phyloP scores from a whole-genome alignment of 2,113 vertebrate genomes.

The Mystacornis crossleyi region DNA sequence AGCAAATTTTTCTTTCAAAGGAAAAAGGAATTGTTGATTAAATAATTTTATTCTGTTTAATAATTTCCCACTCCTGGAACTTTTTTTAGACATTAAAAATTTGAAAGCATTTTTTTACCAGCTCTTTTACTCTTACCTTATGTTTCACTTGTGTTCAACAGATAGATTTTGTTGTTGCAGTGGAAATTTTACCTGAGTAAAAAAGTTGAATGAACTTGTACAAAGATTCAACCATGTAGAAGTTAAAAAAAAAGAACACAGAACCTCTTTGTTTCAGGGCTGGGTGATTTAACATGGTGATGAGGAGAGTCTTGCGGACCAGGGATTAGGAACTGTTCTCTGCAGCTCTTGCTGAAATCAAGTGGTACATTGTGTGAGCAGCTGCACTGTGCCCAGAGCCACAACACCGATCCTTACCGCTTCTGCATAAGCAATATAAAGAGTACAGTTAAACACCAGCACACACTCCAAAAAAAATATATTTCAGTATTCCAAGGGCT shows the following conservation, averaged over 20 bases:
- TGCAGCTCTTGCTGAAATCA: not conserved
- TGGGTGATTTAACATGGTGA: not conserved
- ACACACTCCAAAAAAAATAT: not conserved
- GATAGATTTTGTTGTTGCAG: not conserved
- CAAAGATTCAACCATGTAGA: not conserved
- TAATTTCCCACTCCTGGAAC: not conserved
- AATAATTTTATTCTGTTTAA: not conserved
- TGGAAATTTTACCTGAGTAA: not conserved
- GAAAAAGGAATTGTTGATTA: not conserved
- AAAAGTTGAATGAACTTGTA: not conserved
- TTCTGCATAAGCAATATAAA: not conserved
- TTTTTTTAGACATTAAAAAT: not conserved
- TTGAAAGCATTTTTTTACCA: not conserved
- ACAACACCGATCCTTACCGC: not conserved
- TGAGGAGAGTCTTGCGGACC: not conserved
- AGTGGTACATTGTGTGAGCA: not conserved
- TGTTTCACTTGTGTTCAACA: not conserved
- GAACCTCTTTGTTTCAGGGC: not conserved
- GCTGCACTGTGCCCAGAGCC: not conserved
- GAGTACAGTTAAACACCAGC: not conserved
- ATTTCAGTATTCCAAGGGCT: not conserved
- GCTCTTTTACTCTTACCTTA: not conserved
- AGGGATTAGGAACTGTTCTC: accelerated
- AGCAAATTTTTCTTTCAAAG: not conserved
- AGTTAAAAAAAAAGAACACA: not conserved